These are phyloP conservation scores for Clarias gariepinus DNA, from an alignment of 2,113 vertebrate species.

Conservation along the genomic window DNA sequence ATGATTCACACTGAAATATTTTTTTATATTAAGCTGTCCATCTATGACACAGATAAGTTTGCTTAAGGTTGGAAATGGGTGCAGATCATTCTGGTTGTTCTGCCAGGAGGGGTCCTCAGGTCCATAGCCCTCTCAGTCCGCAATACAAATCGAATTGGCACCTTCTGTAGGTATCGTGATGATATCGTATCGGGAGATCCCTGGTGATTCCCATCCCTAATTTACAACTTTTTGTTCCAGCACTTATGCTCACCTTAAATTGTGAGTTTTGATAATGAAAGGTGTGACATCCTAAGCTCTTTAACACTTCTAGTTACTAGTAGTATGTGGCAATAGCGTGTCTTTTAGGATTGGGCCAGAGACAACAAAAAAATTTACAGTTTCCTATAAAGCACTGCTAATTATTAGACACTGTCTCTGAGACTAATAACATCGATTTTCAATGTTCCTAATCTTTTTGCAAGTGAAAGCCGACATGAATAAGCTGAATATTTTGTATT, in stretches of 20 bases:
- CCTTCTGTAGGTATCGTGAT: too few species aligned
- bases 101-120: neutral
- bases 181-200: too few species aligned
- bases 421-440: neutral
- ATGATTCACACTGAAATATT: neutral
- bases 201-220: neutral
- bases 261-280: neutral
- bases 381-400: neutral
- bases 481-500: neutral
- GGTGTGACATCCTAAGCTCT: neutral
- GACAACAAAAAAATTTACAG: neutral
- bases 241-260: neutral
- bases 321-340: neutral
- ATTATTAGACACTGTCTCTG: neutral
- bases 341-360: neutral
- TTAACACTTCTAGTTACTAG: neutral
- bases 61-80: neutral
- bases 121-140: neutral
- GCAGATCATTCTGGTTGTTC: neutral
- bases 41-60: neutral
- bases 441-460: neutral
- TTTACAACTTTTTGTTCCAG: neutral
- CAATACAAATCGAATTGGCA: too few species aligned
- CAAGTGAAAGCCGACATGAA: neutral
- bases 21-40: neutral